Base-by-base conservation (phyloP, 2,113 vertebrate species). In the Rhodinocichla rosea region DNA sequence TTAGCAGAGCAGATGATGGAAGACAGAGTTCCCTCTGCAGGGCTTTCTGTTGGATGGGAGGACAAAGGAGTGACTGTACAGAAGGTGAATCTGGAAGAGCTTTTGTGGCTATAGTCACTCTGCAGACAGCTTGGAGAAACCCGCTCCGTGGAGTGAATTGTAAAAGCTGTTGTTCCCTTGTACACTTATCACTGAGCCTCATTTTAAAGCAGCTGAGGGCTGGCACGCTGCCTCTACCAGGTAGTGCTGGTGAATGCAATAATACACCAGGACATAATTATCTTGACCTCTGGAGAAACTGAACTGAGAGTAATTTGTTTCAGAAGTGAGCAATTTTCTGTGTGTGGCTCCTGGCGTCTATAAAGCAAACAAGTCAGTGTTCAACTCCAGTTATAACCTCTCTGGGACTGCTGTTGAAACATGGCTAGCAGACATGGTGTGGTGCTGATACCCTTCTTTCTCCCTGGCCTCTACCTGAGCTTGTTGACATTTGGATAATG, bases 281-380 rank as follows among this genome's bases (percentile, higher is more conserved):
- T 59, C 39, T 70, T 2, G 9, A 45, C 64, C 80, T 88, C 68
- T 92, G 90, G 69, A 92, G 80, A 93, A 68, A 52, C 11, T 37
- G 56, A 94, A 84, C 74, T 69, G 65, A 59, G 92, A 86, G 71
- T 32, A 83, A 80, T 89, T 90, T 80, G 84, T 94, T 96, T 94
- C 87, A 91, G 49, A 62, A 94, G 67, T 35, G 73, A 75, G 53
- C 79, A 83, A 53, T 79, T 94, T 94, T 91, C 79, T 56, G 52
- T 74, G 64, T 84, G 91, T 96, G 91, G 83, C 60, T 90, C 39
- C 76, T 94, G 90, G 83, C 92, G 44, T 91, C 74, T 69, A 33
- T 80, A 92, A 92, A 91, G 85, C 82, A 87, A 93, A 88, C 55
- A 93, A 87, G 83, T 40, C 87, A 80, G 56, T 88, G 90, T 79